phyloP scores from a whole-genome alignment of 2,113 vertebrate species.

The Gymnogyps californianus region DNA sequence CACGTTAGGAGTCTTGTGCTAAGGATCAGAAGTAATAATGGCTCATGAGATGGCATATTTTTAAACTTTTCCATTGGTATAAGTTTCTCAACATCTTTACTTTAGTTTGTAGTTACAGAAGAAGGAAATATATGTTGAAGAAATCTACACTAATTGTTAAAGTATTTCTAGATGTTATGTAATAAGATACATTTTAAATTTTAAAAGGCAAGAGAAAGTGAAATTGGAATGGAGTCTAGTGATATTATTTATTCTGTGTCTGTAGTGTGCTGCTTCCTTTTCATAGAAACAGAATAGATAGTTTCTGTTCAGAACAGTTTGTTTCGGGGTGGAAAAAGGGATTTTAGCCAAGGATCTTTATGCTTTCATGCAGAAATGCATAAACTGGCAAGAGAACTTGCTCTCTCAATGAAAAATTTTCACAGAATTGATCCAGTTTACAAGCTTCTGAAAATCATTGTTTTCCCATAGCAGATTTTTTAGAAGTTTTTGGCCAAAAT shows the following conservation, averaged over 20 bases:
- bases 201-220: not conserved
- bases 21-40: not conserved
- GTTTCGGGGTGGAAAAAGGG: slow-evolving; percentile 14
- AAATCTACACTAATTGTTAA: not conserved
- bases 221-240: not conserved
- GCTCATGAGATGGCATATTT: not conserved
- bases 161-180: not conserved
- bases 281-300: slow-evolving; percentile 15
- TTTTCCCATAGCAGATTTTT: slow-evolving; percentile 46
- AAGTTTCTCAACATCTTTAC: not conserved
- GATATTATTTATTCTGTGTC: slow-evolving; percentile 5
- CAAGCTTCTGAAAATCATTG: slow-evolving; percentile 34
- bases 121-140: not conserved
- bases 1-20: not conserved
- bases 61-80: not conserved
- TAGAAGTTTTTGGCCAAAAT: slow-evolving; percentile 21
- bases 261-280: not conserved
- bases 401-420: not conserved
- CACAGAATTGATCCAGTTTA: slow-evolving; percentile 29
- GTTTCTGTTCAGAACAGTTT: slow-evolving; percentile 57
- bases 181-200: not conserved
- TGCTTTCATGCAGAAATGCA: slow-evolving; percentile 25
- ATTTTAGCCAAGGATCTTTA: slow-evolving; percentile 42
- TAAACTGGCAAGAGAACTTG: slow-evolving; percentile 28
- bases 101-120: not conserved